Evolutionary conservation across 2,113 vertebrate species (phyloP), one percentile per base, ranked within the genome.

Genomic region (Orthonyx spaldingii): DNA sequence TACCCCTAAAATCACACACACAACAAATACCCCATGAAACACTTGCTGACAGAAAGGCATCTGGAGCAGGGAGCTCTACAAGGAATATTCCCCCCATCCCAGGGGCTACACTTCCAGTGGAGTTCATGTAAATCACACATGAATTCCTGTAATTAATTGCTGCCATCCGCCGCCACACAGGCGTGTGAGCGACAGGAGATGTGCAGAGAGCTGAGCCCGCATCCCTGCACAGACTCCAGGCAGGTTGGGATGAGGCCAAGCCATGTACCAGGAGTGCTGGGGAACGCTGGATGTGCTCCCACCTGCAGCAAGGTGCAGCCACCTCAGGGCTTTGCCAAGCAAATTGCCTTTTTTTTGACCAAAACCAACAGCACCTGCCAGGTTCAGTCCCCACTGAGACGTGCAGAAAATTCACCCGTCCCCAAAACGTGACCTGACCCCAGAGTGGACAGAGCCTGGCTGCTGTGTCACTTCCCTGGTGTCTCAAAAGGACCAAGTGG

Each of bases 141-240:
- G 49, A 87, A 72, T 49, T 52, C 56, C 80, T 2, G 0, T 27
- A 35, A 91, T 68, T 50, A 76, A 72, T 64, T 10, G 11, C 52
- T 82, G 78, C 72, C 6, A 2, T 37, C 41, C 50, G 1, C 11
- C 0, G 5, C 37, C 5, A 2, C 21, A 6, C 21, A 16, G 0
- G 0, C 16, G 37, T 3, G 8, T 0, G 1, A 71, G 65, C 1
- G 0, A 6, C 1, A 13, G 55, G 78, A 69, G 88, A 10, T 0
- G 5, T n/a, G n/a, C 3, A 11, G n/a, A 28, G 63, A 28, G 41
- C 79, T 57, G 71, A 89, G 46, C 82, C 64, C 68, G 7, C 76
- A 21, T 17, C 80, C 76, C 21, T n/a, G 6, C 66, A 18, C 22
- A 16, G 39, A 4, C n/a, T 5, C 47, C 71, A 79, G 75, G 28